A percentile compares a stretch with the other conserved stretches of the same genome.
Conservation (phyloP, 1,140 invertebrate species). For the Proctacanthus coquilletti region DNA sequence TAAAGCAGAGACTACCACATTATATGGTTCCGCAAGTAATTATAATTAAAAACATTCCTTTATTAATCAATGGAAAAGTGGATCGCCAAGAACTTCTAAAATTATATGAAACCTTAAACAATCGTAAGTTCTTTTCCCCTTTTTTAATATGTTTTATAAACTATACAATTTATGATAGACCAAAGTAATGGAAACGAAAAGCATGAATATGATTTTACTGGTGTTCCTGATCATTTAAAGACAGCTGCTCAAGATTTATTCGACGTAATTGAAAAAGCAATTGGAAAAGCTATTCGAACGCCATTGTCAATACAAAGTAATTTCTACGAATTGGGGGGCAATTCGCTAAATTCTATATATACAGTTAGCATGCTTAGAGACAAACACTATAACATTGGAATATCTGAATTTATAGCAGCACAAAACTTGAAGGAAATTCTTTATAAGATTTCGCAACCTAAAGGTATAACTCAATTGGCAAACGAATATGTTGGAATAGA, state of each 20-base stretch:
- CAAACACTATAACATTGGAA: constrained; percentile 58
- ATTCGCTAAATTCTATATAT: constrained; percentile 70
- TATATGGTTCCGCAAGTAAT: constrained; percentile 70
- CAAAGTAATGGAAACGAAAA: constrained; percentile 9
- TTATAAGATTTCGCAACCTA: constrained; percentile 30
- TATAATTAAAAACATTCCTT: constrained; percentile 52
- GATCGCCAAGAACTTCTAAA: constrained; percentile 61
- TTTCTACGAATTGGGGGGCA: constrained; percentile 73
- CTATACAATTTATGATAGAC: no score
- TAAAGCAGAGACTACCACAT: constrained; percentile 44
- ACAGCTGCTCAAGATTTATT: constrained; percentile 51
- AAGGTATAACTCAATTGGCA: constrained; percentile 6
- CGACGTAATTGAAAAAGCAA: constrained; percentile 50
- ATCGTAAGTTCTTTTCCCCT: constrained; percentile 31
- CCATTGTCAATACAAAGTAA: constrained; percentile 44
- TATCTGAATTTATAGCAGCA: constrained; percentile 63
- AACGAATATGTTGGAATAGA: constrained; percentile 16
- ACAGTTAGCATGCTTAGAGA: constrained; percentile 63
- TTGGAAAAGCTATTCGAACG: constrained; percentile 41
- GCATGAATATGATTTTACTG: constrained; percentile 42
- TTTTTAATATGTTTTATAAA: constrained; percentile 13
- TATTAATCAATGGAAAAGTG: constrained; percentile 71
- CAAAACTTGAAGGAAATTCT: constrained; percentile 51
- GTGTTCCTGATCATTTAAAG: constrained; percentile 39
- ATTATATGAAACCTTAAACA: constrained; percentile 50